These are phyloP conservation scores for Danio tinwini DNA, from an alignment of 2,797 vertebrate species.

Conservation along the genomic window DNA sequence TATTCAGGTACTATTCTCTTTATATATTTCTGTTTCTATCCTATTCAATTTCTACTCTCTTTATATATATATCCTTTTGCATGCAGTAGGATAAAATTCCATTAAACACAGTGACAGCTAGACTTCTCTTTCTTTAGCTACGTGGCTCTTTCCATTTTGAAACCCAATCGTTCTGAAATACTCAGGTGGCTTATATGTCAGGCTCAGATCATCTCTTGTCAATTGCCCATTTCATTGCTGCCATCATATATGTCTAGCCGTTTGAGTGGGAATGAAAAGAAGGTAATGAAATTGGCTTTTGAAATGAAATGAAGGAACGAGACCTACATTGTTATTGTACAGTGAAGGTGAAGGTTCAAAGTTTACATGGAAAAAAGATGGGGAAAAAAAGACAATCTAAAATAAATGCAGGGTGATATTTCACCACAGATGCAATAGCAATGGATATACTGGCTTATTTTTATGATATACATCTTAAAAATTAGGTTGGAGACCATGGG, in stretches of 20 bases:
- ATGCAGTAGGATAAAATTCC: background rate
- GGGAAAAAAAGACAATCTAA: slow-evolving; percentile 3
- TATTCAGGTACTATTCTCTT: no score
- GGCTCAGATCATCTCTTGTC: slow-evolving; percentile 51
- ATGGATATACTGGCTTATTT: background rate
- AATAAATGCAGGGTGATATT: slow-evolving; percentile 5
- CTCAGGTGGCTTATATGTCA: slow-evolving; percentile 51
- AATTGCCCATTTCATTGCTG: slow-evolving; percentile 57
- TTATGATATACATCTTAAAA: background rate
- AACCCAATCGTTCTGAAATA: slow-evolving; percentile 55
- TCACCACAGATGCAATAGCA: background rate
- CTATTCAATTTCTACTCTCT: no score
- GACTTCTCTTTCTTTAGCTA: background rate
- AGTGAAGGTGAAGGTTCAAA: slow-evolving; percentile 16
- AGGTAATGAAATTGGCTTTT: slow-evolving; percentile 56
- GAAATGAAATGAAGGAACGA: slow-evolving; percentile 41
- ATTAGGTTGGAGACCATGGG: background rate
- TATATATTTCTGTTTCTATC: no score
- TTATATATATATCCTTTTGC: background rate
- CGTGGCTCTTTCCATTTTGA: slow-evolving; percentile 34
- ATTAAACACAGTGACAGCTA: background rate
- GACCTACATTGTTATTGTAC: slow-evolving; percentile 29
- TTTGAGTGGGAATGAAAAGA: slow-evolving; percentile 50
- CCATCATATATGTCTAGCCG: slow-evolving; percentile 41
- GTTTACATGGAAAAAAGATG: slow-evolving; percentile 4